Conservation (phyloP, 2,888 invertebrate genomes). For the Hofmannophila pseudospretella region DNA sequence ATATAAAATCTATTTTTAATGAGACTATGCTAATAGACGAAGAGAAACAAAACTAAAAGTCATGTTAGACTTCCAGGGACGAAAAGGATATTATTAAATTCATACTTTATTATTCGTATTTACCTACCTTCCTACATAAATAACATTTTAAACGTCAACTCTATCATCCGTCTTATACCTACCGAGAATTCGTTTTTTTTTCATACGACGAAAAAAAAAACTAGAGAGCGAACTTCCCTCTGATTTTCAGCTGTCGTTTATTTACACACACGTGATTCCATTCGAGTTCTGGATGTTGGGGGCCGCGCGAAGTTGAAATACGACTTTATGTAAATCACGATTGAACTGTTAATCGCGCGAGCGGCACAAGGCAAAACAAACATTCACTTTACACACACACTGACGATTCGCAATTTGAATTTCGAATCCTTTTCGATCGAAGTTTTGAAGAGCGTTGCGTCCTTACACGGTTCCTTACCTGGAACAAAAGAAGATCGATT, state of each 20-base stretch:
- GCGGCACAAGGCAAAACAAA: constrained; percentile 53
- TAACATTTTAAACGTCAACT: constrained; percentile 1
- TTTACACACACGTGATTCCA: constrained; percentile 37
- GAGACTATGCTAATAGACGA: too few relatives aligned
- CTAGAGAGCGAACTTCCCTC: constrained; percentile 33
- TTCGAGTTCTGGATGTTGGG: constrained; percentile 27
- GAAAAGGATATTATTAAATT: too few relatives aligned
- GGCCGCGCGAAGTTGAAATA: constrained; percentile 54
- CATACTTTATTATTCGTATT: too few relatives aligned
- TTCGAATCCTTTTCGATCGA: constrained; percentile 44
- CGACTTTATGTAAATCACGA: constrained; percentile 55
- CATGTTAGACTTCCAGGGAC: too few relatives aligned
- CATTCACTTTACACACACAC: constrained; percentile 45
- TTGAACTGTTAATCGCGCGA: constrained; percentile 58
- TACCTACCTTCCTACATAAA: constrained; percentile 9
- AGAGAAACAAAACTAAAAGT: too few relatives aligned
- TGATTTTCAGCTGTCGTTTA: constrained; percentile 59
- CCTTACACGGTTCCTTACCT: constrained; percentile 65
- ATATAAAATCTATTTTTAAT: too few relatives aligned
- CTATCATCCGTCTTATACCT: constrained; percentile 1
- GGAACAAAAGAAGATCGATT: constrained; percentile 50
- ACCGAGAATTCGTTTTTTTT: background rate
- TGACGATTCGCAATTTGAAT: constrained; percentile 42
- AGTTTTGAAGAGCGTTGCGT: too few relatives aligned
- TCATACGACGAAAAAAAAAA: background rate